Evolutionary conservation across 2,797 vertebrate genomes (phyloP).

Genomic region (Squalus acanthias): DNA sequence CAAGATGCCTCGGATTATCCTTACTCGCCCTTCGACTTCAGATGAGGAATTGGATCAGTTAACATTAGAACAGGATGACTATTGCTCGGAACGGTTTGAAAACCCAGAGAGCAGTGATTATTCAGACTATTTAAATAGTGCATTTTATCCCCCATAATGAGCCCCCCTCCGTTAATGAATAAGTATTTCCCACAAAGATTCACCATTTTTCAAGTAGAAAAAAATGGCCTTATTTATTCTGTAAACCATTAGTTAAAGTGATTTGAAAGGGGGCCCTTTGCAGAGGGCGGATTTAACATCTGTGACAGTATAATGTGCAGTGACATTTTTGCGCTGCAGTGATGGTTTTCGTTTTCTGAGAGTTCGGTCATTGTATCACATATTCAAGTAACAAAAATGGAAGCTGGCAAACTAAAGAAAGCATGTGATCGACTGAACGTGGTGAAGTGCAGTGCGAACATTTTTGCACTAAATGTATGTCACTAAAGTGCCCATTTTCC

Average conservation of each 20-base stretch:
- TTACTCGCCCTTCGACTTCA: slow-evolving; percentile 76
- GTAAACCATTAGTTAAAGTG: neutral
- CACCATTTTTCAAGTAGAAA: neutral
- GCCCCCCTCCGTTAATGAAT: neutral
- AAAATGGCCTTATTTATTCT: neutral
- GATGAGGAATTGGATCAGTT: slow-evolving; percentile 70
- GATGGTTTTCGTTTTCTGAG: neutral
- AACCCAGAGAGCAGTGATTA: slow-evolving; percentile 44
- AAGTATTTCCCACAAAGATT: neutral
- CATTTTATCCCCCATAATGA: slow-evolving; percentile 60
- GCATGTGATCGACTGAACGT: neutral
- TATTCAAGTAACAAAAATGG: neutral
- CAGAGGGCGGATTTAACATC: neutral
- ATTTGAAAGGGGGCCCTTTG: neutral
- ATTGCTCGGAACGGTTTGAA: slow-evolving; percentile 49
- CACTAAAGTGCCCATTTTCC: neutral
- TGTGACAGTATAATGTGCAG: neutral
- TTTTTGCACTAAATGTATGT: neutral
- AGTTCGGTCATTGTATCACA: neutral
- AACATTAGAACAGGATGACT: slow-evolving; percentile 54
- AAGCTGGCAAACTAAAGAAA: neutral
- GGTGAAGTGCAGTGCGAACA: neutral
- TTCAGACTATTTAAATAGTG: slow-evolving; percentile 56
- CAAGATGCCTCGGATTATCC: slow-evolving; percentile 76
- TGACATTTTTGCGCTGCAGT: neutral